phyloP scores from a whole-genome alignment of 2,888 invertebrate genomes.

The Trisateles emortualis region DNA sequence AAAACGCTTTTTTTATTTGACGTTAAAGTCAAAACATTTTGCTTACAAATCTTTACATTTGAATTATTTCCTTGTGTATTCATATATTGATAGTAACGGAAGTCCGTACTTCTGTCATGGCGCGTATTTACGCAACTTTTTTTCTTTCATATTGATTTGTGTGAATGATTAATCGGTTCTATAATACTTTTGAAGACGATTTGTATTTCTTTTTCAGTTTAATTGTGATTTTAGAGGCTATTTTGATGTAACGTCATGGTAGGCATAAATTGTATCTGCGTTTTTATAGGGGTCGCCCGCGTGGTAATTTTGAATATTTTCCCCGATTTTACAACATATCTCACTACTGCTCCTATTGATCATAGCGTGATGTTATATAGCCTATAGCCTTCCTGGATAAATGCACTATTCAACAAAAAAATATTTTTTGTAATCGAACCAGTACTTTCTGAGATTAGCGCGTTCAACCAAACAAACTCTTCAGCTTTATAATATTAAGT shows the following conservation, averaged over 20 bases:
- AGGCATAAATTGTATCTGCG: too few species aligned
- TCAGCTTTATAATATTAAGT: too few species aligned
- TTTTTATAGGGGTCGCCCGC: too few species aligned
- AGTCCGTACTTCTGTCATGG: slow-evolving; percentile 62
- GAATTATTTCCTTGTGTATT: slow-evolving; percentile 45
- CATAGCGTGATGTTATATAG: too few species aligned
- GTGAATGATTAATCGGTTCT: slow-evolving; percentile 64
- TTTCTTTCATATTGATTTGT: slow-evolving; percentile 45
- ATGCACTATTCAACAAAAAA: too few species aligned
- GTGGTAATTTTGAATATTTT: too few species aligned
- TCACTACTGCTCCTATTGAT: too few species aligned
- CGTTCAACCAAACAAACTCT: too few species aligned
- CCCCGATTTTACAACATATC: too few species aligned
- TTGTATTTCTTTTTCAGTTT: slow-evolving; percentile 22
- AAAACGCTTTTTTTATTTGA: slow-evolving; percentile 41
- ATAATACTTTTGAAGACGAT: slow-evolving; percentile 50
- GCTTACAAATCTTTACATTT: slow-evolving; percentile 67
- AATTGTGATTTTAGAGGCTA: slow-evolving; percentile 19
- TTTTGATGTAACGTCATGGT: slow-evolving; percentile 7
- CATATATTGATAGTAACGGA: slow-evolving; percentile 60
- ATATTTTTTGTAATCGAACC: too few species aligned
- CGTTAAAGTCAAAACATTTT: slow-evolving; percentile 78
- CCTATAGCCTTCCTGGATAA: too few species aligned
- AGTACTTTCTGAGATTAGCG: too few species aligned
- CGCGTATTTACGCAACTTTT: slow-evolving; percentile 52